Evolutionary conservation across 2,888 invertebrate genomes (phyloP).

Genomic region (Trisateles emortualis): DNA sequence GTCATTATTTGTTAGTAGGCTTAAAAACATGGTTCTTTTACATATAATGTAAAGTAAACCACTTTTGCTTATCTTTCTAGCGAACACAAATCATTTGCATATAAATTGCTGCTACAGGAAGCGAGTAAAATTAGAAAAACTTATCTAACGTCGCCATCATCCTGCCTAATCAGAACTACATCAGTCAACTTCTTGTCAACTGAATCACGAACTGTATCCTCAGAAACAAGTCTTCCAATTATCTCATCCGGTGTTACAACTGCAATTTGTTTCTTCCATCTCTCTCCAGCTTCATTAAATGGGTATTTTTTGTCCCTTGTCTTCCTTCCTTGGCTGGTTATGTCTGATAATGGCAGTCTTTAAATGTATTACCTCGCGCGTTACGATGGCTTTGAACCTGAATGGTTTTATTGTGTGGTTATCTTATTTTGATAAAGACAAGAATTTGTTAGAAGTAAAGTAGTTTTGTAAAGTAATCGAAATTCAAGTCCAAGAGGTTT

Average conservation of each 20-base stretch:
- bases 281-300: slow-evolving; percentile 6
- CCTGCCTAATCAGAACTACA: slow-evolving; percentile 31
- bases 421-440: not conserved
- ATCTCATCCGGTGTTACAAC: slow-evolving; percentile 41
- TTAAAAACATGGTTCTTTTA: too few species aligned
- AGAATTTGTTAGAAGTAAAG: not conserved
- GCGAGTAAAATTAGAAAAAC: slow-evolving; percentile 16
- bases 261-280: slow-evolving; percentile 22
- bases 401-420: not conserved
- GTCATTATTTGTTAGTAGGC: too few species aligned
- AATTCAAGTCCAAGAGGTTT: not conserved
- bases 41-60: not conserved
- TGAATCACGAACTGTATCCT: slow-evolving; percentile 32
- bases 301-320: slow-evolving; percentile 14
- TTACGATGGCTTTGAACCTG: not conserved
- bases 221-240: slow-evolving; percentile 38
- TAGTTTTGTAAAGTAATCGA: not conserved
- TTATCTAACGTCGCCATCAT: slow-evolving; percentile 26
- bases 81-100: not conserved
- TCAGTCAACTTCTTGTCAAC: slow-evolving; percentile 39
- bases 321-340: not conserved
- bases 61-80: not conserved
- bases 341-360: not conserved
- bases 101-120: slow-evolving; percentile 16
- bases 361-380: not conserved